Evolutionary conservation across 1,140 invertebrate genomes (phyloP).

Genomic region (Drosophila asahinai): DNA sequence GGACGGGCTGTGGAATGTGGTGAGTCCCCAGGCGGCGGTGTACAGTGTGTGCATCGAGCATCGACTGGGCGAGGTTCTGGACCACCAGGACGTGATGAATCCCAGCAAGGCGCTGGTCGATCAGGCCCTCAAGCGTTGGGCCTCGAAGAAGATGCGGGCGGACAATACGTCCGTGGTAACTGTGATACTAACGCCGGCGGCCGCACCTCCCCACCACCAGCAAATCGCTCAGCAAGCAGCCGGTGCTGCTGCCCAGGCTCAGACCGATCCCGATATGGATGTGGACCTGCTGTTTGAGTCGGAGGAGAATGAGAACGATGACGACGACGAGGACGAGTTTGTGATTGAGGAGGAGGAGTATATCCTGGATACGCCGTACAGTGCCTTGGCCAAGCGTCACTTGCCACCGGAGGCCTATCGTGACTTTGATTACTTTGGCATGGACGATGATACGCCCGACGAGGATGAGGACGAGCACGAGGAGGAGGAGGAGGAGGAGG

Average conservation of each 20-base stretch:
- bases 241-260: background rate
- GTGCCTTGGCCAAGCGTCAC: conserved; percentile 78
- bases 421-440: conserved; percentile 70
- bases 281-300: conserved; percentile 39
- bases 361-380: conserved; percentile 64
- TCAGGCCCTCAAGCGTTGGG: conserved; percentile 92
- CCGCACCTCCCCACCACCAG: conserved; percentile 77
- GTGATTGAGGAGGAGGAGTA: conserved; percentile 67
- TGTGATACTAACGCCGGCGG: conserved; percentile 95
- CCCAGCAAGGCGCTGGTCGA: conserved; percentile 96
- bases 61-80: conserved; percentile 89
- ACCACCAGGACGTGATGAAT: conserved; percentile 87
- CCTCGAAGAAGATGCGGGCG: conserved; percentile 92
- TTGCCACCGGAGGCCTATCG: conserved; percentile 74
- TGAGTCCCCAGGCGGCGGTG: conserved; percentile 93
- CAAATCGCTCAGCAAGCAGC: background rate
- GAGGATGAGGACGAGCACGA: conserved; percentile 41
- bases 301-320: conserved; percentile 27
- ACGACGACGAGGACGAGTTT: conserved; percentile 38
- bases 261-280: conserved; percentile 29
- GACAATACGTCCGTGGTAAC: conserved; percentile 98
- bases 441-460: conserved; percentile 54
- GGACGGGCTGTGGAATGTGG: conserved; percentile 98
- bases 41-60: conserved; percentile 92
- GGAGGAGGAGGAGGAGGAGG: conserved; percentile 13